Evolutionary conservation across 1,140 invertebrate genomes (phyloP), one percentile per base, ranked within the genome.

Genomic region (Papilio aristodemus): DNA sequence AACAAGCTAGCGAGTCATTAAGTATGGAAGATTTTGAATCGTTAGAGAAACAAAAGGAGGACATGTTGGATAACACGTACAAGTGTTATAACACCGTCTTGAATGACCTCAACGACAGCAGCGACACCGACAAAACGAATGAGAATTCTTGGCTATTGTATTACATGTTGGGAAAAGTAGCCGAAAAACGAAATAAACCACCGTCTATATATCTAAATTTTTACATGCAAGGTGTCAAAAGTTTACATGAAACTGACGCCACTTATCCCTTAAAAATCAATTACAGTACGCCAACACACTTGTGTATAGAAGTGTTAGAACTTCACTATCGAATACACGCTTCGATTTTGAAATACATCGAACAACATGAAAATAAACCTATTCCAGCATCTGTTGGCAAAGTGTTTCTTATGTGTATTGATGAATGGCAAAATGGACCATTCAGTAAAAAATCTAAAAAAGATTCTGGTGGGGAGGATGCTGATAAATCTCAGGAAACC

Each of bases 121-220:
- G 67, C 69, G 89, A 91, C 58, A 86, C 90, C n/a, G 93, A 93
- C 41, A 93, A 92, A 68, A 92, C 92, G 13, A 92, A 94, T 63
- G 96, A 97, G 79, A 97, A 97, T 81, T 90, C 94, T 57, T 99
- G 98, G 98, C 91, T 98, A 11, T 95, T 96, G 80, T 96, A 97
- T 81, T 98, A 98, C 80, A 98, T 98, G 95, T 91, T 98, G 19
- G 97, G 96, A 0, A 99, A 99, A 94, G 95, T 98, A 57, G 93
- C 95, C 0, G 97, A 98, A 84, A 98, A 98, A 83, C 93, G 94
- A 69, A 94, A 95, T 68, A 94, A 95, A 72, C 92, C 95, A 71
- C 94, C 96, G 0, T 92, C 93, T n/a, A 86, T 95, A 32, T 97
- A 95, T 88, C 89, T 98, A 14, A 92, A 95, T 71, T 95, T 97